Percentiles rank a stretch among this genome's conserved stretches.
Conservation (phyloP, 2,888 invertebrate genomes). For the Microctonus aethiopoides region DNA sequence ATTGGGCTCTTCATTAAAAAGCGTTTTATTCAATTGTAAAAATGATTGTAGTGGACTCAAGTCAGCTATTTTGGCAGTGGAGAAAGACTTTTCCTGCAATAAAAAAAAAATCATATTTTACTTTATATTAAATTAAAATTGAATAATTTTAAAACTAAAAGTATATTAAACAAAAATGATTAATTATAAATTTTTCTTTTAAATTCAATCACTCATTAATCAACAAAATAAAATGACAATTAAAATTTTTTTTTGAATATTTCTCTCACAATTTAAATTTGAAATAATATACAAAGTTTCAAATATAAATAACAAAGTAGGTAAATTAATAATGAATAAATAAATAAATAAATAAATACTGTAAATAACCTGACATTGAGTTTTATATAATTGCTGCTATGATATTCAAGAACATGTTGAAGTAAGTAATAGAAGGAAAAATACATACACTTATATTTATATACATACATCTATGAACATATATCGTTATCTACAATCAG, state of each 20-base stretch:
- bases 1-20: constrained; percentile 62
- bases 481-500: constrained; percentile 58
- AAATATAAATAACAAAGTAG: neutral
- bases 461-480: too few relatives aligned
- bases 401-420: constrained; percentile 47
- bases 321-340: neutral
- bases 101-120: constrained; percentile 18
- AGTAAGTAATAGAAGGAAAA: constrained; percentile 43
- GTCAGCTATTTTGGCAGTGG: constrained; percentile 65
- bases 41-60: constrained; percentile 60
- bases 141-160: too few relatives aligned
- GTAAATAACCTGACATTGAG: constrained; percentile 26
- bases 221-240: too few relatives aligned
- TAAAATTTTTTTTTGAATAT: too few relatives aligned
- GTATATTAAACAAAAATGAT: neutral
- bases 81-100: constrained; percentile 61
- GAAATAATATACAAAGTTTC: neutral
- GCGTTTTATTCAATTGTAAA: constrained; percentile 60
- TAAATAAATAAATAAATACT: too few relatives aligned
- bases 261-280: too few relatives aligned
- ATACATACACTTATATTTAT: neutral
- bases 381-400: constrained; percentile 44
- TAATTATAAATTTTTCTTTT: neutral
- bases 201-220: too few relatives aligned
- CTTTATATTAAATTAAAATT: too few relatives aligned